Conservation (phyloP, 2,113 vertebrate genomes). For the Himantopus leucocephalus region DNA sequence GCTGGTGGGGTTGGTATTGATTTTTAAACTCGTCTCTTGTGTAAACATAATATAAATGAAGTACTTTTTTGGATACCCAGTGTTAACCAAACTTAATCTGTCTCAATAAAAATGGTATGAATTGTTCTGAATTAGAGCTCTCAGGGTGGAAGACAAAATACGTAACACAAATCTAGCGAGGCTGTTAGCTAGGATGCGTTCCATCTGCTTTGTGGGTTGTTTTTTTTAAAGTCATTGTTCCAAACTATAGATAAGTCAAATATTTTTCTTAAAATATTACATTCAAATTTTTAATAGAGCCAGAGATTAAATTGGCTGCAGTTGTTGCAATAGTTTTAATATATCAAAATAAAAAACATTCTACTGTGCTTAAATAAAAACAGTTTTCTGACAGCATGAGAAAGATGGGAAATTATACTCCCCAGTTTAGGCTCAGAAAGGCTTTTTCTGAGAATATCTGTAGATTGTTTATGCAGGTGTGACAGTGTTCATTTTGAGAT, state of each 20-base stretch:
- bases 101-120: not conserved
- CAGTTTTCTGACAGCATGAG: not conserved
- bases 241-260: not conserved
- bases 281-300: not conserved
- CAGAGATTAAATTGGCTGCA: not conserved
- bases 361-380: not conserved
- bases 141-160: not conserved
- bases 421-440: not conserved
- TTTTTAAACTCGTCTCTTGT: not conserved
- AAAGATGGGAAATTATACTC: not conserved
- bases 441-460: not conserved
- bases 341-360: not conserved
- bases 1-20: not conserved
- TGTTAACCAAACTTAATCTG: not conserved
- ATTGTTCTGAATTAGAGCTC: not conserved
- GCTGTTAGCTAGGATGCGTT: not conserved
- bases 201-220: not conserved
- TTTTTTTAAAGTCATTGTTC: not conserved
- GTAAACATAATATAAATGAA: not conserved
- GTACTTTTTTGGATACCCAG: not conserved
- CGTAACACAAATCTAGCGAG: fast-evolving
- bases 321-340: not conserved
- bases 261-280: not conserved
- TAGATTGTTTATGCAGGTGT: not conserved
- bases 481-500: not conserved